Evolutionary conservation across 2,888 invertebrate genomes (phyloP), one percentile per base, ranked within the genome.

Genomic region (Myopa tessellatipennis): DNA sequence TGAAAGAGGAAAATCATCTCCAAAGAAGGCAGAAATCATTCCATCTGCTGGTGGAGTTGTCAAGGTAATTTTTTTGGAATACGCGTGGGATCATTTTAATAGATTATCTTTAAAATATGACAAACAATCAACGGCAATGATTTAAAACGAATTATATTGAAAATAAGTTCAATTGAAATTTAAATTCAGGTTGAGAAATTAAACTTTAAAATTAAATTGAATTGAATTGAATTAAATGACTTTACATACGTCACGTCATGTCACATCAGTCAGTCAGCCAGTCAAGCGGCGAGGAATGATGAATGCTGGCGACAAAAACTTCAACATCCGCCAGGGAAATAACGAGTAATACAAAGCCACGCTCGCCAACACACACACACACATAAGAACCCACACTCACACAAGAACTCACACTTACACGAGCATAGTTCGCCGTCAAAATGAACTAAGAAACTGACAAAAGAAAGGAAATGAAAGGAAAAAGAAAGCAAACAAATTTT

Each of bases 261-360:
- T 10, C 45, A 10, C 45, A 8, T 10, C 10, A 45, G 7, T 26
- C 7, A 12, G 34, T 55, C 71, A 36, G 61, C 50, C 73, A 72
- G 69, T 60, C 67, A n/a, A 18, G 8, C 75, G 60, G 58, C 50
- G 58, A n/a, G 60, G 60, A 69, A 69, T 69, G 75, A 68, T 45
- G 75, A 75, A 75, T 69, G 40, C 67, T 45, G 68, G 69, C 75
- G 75, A 69, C 75, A 60, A 60, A 72, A 68, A 75, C 58, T 70
- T 70, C 70, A 52, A 52, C 70, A 70, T 16, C 70, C 70, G 60
- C 65, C 34, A 52, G 16, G 69, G 52, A 26, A 16, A 50, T 12
- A 52, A 18, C 26, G 4, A 26, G 52, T 50, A 4, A 6, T 7
- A 36, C 34, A 34, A 12, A 38, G 65, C 7, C 36, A 65, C n/a